Percentiles rank a stretch among this genome's conserved stretches.
Evolutionary conservation across 2,797 vertebrate species (phyloP).

Genomic region (Coregonus ussuriensis): DNA sequence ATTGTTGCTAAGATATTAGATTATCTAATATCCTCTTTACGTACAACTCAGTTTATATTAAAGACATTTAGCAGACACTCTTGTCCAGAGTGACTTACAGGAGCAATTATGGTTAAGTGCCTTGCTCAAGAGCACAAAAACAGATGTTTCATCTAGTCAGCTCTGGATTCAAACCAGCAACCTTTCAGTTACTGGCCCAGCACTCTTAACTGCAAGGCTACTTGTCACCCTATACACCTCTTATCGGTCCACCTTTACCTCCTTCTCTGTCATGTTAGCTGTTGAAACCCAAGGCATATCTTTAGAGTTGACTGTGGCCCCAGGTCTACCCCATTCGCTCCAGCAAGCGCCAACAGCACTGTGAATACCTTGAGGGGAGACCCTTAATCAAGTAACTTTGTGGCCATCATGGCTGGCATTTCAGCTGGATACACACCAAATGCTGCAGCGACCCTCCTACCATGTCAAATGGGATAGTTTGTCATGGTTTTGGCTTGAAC

Average conservation of each 20-base stretch:
- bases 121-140: too few species aligned
- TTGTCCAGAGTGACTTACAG: too few species aligned
- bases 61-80: too few species aligned
- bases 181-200: too few species aligned
- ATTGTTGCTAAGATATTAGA: not conserved
- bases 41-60: not conserved
- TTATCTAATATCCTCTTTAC: not conserved
- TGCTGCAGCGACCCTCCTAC: slow-evolving; percentile 54
- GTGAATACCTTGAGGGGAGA: slow-evolving; percentile 85
- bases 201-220: too few species aligned
- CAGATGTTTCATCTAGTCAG: too few species aligned
- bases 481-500: too few species aligned
- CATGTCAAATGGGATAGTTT: slow-evolving; percentile 63
- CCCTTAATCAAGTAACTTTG: slow-evolving; percentile 81
- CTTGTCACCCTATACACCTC: too few species aligned
- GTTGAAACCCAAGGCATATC: not conserved
- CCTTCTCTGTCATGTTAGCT: slow-evolving; percentile 4
- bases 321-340: not conserved
- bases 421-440: slow-evolving; percentile 31
- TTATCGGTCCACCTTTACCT: not conserved
- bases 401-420: not conserved
- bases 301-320: not conserved
- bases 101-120: too few species aligned
- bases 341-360: slow-evolving; percentile 74
- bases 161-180: too few species aligned